Base-by-base conservation (phyloP, 2,113 vertebrate genomes). In the Gavialis gangeticus region DNA sequence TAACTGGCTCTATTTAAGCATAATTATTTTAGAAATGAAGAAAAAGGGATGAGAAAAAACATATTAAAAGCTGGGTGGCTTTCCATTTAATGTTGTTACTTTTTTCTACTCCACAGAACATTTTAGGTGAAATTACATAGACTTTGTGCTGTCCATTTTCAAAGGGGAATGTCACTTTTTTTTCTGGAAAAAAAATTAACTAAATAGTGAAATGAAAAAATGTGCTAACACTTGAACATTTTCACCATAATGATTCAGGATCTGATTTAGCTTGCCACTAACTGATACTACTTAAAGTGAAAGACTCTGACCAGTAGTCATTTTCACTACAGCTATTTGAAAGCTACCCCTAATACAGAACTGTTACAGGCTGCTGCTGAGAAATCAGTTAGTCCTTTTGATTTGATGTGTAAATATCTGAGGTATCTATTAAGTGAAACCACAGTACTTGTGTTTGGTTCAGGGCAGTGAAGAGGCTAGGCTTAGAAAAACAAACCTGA, bases 21-120 rank as follows among this genome's bases (percentile, higher is more conserved):
- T 25, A 91, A 93, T 85, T 93, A 93, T 57, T 17, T 73, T 93
- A 91, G 90, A 90, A 86, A 89, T 81, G 75, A 89, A 79, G 62
- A 92, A 91, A 17, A 88, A 90, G 90, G 3, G 11, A 88, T 75
- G 27, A 63, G 1, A 3, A 69, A 19, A 90, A 46, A 6, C 18
- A 6, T 64, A 28, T 87, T 63, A 88, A 88, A 81, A 76, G 80
- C 5, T n/a, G 5, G 73, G 85, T 37, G 3, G 4, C 2, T 67
- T 94, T 90, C 55, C 64, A 82, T 83, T 93, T 80, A 1, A n/a
- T 95, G 87, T 91, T 93, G 3, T n/a, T 75, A 2, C 6, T 57
- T 91, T 89, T 34, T 69, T 60, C 30, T 34, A 17, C 12, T 37
- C 67, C 10, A 21, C 30, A 34, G n/a, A 21, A 69, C 18, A 34